A percentile compares a stretch with the other conserved stretches of the same genome.
These are phyloP conservation scores for Lagopus muta DNA, from an alignment of 2,113 vertebrate species.

Conservation along the genomic window DNA sequence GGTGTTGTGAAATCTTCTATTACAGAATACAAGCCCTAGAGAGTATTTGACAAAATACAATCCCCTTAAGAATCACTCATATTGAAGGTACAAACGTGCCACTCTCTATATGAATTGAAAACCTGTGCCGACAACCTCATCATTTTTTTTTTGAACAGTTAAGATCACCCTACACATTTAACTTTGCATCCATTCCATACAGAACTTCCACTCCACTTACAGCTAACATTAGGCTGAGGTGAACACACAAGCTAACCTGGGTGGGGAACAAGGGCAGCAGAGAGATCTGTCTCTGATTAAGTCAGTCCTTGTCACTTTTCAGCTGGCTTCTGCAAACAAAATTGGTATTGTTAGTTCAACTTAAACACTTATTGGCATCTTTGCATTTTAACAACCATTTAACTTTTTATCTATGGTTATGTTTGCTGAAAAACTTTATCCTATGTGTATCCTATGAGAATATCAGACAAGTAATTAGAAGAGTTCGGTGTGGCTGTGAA, in stretches of 20 bases:
- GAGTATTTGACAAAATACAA: not conserved
- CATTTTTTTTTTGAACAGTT: not conserved
- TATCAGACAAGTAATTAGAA: not conserved
- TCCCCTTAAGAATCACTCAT: not conserved
- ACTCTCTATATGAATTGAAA: not conserved
- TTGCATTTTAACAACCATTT: not conserved
- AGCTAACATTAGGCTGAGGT: not conserved
- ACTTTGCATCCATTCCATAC: not conserved
- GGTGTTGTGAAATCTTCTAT: not conserved
- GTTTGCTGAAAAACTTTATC: not conserved
- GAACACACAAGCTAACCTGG: not conserved
- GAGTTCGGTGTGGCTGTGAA: not conserved
- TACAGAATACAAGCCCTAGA: not conserved
- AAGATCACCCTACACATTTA: not conserved
- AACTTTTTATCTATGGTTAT: not conserved
- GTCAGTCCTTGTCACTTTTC: conserved; percentile 47
- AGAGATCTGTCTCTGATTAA: not conserved
- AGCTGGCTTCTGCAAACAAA: conserved; percentile 45
- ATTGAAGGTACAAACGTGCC: not conserved
- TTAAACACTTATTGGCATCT: not conserved
- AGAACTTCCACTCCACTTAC: not conserved
- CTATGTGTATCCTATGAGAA: not conserved
- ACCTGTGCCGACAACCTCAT: not conserved
- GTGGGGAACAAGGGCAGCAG: conserved; percentile 33
- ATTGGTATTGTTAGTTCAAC: not conserved